Percentiles rank a stretch among this genome's conserved stretches.
Evolutionary conservation across 2,113 vertebrate species (phyloP).

Genomic region (Hiodon tergisus): DNA sequence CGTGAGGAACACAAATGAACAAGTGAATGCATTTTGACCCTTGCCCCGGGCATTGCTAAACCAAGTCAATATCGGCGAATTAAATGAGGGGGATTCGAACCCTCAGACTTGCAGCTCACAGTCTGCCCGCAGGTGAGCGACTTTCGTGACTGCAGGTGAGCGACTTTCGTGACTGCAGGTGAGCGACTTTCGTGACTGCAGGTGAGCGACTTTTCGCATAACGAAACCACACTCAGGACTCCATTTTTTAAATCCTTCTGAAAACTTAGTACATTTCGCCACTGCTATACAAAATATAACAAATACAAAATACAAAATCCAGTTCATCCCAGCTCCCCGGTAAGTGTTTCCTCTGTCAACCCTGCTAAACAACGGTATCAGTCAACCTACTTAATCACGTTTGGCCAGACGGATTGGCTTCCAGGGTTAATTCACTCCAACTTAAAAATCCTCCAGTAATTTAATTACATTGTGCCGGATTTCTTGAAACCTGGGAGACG

Average conservation of each 20-base stretch:
- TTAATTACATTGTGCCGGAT: constrained; percentile 14
- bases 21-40: too few species aligned
- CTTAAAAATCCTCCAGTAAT: constrained; percentile 11
- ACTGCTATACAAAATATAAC: background rate
- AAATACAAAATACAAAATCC: background rate
- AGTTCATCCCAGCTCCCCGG: background rate
- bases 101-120: background rate
- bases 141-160: too few species aligned
- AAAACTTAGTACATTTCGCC: background rate
- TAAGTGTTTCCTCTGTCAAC: background rate
- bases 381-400: constrained; percentile 17
- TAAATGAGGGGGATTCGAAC: background rate
- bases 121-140: too few species aligned
- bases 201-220: too few species aligned
- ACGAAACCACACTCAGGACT: too few species aligned
- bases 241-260: background rate
- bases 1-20: too few species aligned
- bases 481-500: background rate
- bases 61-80: too few species aligned
- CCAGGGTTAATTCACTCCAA: constrained; percentile 6
- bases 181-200: too few species aligned
- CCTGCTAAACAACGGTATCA: constrained; percentile 6
- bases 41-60: too few species aligned
- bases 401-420: constrained; percentile 13
- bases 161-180: too few species aligned